Conservation (phyloP, 35 echinoderm and acorn worm genomes). For the Apostichopus japonicus region DNA sequence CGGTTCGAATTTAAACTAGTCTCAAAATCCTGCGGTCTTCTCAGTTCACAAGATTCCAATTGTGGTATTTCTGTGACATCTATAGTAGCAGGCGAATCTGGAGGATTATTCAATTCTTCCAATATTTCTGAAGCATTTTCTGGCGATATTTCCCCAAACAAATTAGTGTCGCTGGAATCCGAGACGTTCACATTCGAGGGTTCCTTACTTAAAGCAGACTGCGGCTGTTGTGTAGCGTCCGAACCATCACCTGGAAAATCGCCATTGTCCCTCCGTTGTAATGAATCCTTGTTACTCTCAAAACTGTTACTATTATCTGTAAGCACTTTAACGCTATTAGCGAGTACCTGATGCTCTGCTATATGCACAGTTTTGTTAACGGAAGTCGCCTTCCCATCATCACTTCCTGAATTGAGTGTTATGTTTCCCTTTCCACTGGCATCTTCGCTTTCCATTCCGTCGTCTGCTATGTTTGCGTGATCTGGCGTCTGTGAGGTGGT, state of each 20-base stretch:
- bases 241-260: constrained; percentile 18
- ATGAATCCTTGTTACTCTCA: background rate
- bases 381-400: constrained; percentile 11
- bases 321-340: background rate
- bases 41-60: background rate
- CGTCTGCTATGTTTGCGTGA: background rate
- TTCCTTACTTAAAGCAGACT: background rate
- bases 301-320: background rate
- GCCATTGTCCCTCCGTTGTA: constrained; percentile 29
- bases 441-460: constrained; percentile 3
- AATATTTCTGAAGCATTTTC: constrained; percentile 41
- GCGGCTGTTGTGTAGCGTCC: background rate
- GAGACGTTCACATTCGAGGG: background rate
- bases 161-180: background rate
- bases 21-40: constrained; percentile 52
- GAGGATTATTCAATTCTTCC: constrained; percentile 6
- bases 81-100: constrained; percentile 67
- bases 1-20: constrained; percentile 28
- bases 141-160: background rate
- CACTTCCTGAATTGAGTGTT: constrained; percentile 47
- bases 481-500: constrained; percentile 19
- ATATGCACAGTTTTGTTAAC: background rate
- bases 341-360: background rate
- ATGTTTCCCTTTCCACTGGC: constrained; percentile 37
- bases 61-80: constrained; percentile 69